Base-by-base conservation (phyloP, 2,888 invertebrate genomes). In the Mayetiola destructor region DNA sequence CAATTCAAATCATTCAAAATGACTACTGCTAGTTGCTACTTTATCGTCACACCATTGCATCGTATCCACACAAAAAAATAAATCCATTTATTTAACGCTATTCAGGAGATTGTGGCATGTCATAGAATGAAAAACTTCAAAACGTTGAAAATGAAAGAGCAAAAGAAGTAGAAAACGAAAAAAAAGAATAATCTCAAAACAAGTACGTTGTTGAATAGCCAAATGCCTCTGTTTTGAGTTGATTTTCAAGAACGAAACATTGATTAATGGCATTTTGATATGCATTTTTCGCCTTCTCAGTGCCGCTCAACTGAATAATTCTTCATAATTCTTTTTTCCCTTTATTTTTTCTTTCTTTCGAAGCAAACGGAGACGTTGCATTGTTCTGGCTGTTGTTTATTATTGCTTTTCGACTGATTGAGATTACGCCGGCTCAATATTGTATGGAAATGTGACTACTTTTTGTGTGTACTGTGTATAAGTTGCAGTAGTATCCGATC, bases 191-290 rank as follows among this genome's bases (percentile, higher is more conserved):
- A n/a, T n/a, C n/a, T 23, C 42, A n/a, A 4, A 23, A 14, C 23
- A 42, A 42, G 2, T 5, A 42, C 20, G 9, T 21, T 2, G 14
- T 14, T 18, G 27, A 48, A 27, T 27, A 32, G 48, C 18, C 23
- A 21, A 23, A 12, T 18, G 39, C 3, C 12, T 21, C 21, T 42
- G 27, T 48, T 14, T 48, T 23, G 23, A 48, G 27, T 48, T 48
- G 48, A 48, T 48, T 48, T 48, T 48, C 16, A 48, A 27, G 48
- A 48, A 48, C n/a, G 48, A 27, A 27, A 48, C 48, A 48, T 48
- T 48, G 48, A 48, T 48, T 48, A 48, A 48, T 48, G 48, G 12
- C n/a, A 8, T 42, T 23, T 42, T 42, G 42, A 42, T 42, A 48
- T 48, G 48, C 48, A 48, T 48, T 48, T 48, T 48, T 48, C 27